A percentile compares a stretch with the other conserved stretches of the same genome.
phyloP scores from a whole-genome alignment of 1,140 invertebrate species.

The Orchestia grillus region DNA sequence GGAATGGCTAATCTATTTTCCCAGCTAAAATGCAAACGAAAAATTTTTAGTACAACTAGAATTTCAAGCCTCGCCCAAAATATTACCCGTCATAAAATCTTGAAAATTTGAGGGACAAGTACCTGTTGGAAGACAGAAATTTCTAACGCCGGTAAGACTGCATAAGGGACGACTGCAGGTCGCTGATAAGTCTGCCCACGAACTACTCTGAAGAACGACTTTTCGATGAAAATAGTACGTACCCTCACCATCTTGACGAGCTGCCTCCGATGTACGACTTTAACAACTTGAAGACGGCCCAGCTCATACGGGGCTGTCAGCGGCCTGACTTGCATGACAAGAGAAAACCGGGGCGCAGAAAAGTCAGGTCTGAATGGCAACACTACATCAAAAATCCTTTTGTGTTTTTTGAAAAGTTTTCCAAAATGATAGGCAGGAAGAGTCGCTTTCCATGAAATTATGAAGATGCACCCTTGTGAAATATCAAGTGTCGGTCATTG shows the following conservation, averaged over 20 bases:
- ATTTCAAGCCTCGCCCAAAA: not conserved
- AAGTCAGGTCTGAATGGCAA: not conserved
- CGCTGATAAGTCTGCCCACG: not conserved
- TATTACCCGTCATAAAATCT: not conserved
- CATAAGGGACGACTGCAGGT: not conserved
- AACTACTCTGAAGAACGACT: not conserved
- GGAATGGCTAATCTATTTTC: not conserved
- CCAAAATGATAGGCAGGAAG: constrained; percentile 18
- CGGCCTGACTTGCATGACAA: not conserved
- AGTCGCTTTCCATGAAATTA: not conserved
- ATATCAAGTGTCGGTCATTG: not conserved
- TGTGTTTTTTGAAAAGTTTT: constrained; percentile 22
- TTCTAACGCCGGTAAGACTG: not conserved
- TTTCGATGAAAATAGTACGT: not conserved
- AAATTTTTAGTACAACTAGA: not conserved
- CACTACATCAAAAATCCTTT: not conserved
- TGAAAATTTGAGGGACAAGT: not conserved
- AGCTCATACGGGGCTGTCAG: not conserved
- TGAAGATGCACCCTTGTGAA: not conserved
- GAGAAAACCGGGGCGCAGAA: not conserved
- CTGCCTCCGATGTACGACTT: not conserved
- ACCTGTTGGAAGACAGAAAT: not conserved
- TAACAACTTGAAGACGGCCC: not conserved
- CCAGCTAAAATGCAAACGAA: not conserved
- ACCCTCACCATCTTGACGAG: not conserved